Base-by-base conservation (phyloP, 2,888 invertebrate species). In the Leptopilina myrica region DNA sequence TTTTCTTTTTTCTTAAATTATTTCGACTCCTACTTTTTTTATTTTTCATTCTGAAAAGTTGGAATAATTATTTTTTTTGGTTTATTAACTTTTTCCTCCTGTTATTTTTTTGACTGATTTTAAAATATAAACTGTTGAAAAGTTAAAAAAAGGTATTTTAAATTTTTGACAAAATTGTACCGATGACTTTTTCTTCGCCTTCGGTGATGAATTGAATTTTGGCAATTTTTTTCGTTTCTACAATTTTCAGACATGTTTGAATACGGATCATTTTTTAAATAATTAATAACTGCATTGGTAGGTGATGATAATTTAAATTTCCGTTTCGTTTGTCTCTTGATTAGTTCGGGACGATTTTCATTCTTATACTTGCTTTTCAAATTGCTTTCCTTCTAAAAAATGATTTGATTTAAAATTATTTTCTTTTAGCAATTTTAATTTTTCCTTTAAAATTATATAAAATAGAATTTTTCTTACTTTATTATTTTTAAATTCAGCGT, bases 201-300 rank as follows among this genome's bases (percentile, higher is more conserved):
- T 5, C 1, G 20, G 26, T 69, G 5, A 7, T 53, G 3, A 56
- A 3, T 33, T 4, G 33, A 33, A 33, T 33, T 33, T 33, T 33
- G 1, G 33, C 12, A 56, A 53, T 53, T 15, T 49, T 46, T 8
- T 15, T 15, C 9, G 15, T 46, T 67, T 46, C 15, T 6, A 15
- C 11, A 67, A 69, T 26, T 26, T 15, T 46, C 46, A 56, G 12
- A 56, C 9, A 26, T 20, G 20, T 69, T 53, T 20, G 69, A 14
- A 49, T 69, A 11, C 3, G 26, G 26, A 7, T 49, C 49, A 53
- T 20, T 69, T 69, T 69, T 53, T 9, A 69, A 69, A 69, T 69
- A 69, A 20, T 53, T 8, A 15, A 53, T 53, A 7, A 69, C 26
- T 14, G 46, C 26, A 26, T 53, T 53, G 9, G 12, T 12, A 2